phyloP scores from a whole-genome alignment of 2,113 vertebrate genomes.

The Phylloscopus trochilus region DNA sequence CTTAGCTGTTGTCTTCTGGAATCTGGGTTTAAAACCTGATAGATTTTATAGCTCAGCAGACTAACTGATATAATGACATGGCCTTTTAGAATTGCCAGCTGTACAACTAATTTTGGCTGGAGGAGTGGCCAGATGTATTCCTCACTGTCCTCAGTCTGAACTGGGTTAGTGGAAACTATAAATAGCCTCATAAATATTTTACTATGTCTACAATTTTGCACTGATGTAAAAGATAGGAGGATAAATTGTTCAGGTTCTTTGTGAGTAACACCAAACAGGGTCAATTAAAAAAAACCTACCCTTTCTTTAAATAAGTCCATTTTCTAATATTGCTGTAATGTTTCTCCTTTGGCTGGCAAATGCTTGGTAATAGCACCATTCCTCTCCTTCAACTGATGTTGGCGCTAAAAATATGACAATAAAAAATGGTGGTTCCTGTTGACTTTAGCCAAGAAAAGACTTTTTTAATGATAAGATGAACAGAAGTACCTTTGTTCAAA shows the following conservation, averaged over 20 bases:
- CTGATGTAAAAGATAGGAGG: neutral
- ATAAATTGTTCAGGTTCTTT: neutral
- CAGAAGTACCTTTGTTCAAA: neutral
- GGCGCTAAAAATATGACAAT: neutral
- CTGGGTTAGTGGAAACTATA: neutral
- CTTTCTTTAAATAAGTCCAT: neutral
- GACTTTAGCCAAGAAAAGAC: neutral
- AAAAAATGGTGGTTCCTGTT: neutral
- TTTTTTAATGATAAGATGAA: neutral
- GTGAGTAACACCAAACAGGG: neutral
- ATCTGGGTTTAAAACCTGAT: neutral
- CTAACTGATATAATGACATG: neutral
- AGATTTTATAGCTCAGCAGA: neutral
- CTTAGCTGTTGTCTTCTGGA: neutral
- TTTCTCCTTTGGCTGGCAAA: neutral
- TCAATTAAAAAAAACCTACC: neutral
- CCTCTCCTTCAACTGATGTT: neutral
- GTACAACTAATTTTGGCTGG: constrained; percentile 15
- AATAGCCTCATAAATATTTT: constrained; percentile 30
- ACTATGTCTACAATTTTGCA: neutral
- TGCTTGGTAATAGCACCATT: neutral
- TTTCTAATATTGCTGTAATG: neutral
- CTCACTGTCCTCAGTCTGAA: neutral
- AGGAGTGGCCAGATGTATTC: constrained; percentile 16
- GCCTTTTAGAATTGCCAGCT: neutral